These are phyloP conservation scores for Polyploca ridens DNA, from an alignment of 2,888 invertebrate genomes.

Conservation along the genomic window DNA sequence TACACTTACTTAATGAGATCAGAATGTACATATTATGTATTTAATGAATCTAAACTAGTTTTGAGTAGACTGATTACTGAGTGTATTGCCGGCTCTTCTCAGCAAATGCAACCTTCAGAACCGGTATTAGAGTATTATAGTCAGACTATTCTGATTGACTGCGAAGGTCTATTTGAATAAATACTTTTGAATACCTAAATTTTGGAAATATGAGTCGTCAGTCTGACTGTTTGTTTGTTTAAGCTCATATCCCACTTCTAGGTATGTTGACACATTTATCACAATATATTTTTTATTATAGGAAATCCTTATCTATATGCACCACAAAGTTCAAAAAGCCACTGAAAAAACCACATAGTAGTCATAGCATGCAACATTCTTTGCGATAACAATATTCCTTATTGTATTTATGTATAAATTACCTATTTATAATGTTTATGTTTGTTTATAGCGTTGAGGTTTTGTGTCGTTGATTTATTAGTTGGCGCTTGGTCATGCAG, in stretches of 20 bases:
- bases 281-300: not conserved
- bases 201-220: not conserved
- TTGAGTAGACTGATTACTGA: too few relatives aligned
- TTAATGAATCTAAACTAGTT: too few relatives aligned
- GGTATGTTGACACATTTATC: not conserved
- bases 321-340: not conserved
- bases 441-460: not conserved
- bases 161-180: too few relatives aligned
- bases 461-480: not conserved
- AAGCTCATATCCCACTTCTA: not conserved
- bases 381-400: conserved; percentile 11
- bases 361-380: not conserved
- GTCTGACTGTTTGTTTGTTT: not conserved
- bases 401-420: not conserved
- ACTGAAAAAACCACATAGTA: not conserved
- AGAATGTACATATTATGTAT: too few relatives aligned
- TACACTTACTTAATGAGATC: too few relatives aligned
- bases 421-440: not conserved
- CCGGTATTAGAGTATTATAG: too few relatives aligned
- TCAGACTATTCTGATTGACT: too few relatives aligned
- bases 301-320: not conserved
- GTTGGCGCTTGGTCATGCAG: too few relatives aligned
- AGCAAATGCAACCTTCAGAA: too few relatives aligned
- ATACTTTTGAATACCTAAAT: not conserved
- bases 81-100: too few relatives aligned